phyloP scores from a whole-genome alignment of 2,113 vertebrate species.

The Piprites chloris region DNA sequence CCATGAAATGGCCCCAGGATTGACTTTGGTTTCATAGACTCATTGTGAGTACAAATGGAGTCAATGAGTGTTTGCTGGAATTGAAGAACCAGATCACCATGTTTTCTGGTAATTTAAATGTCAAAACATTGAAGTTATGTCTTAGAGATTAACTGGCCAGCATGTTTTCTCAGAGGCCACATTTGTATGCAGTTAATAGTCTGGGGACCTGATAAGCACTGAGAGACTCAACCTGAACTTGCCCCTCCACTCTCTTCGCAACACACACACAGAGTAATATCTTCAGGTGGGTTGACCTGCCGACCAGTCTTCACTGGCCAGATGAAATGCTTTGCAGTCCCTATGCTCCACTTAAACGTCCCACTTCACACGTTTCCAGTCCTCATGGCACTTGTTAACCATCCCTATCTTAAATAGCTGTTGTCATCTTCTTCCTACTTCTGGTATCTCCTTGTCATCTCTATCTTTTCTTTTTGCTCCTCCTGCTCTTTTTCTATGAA shows the following conservation, averaged over 20 bases:
- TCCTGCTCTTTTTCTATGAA: neutral
- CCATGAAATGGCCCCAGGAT: neutral
- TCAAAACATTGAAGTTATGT: neutral
- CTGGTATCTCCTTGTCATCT: conserved; percentile 23
- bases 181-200: fast-evolving
- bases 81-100: neutral
- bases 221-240: neutral
- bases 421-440: neutral
- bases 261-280: neutral
- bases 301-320: neutral
- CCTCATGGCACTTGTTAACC: neutral
- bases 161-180: neutral
- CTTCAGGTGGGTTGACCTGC: neutral
- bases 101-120: neutral
- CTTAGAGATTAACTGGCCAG: neutral
- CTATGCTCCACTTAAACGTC: neutral
- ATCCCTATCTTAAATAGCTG: neutral
- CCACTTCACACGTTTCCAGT: neutral
- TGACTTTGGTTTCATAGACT: neutral
- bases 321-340: neutral
- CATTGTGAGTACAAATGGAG: neutral
- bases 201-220: neutral
- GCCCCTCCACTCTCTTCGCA: neutral
- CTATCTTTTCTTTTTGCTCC: neutral
- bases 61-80: neutral